Evolutionary conservation across 2,888 invertebrate genomes (phyloP), one percentile per base, ranked within the genome.

Genomic region (Eupithecia pulchellata): DNA sequence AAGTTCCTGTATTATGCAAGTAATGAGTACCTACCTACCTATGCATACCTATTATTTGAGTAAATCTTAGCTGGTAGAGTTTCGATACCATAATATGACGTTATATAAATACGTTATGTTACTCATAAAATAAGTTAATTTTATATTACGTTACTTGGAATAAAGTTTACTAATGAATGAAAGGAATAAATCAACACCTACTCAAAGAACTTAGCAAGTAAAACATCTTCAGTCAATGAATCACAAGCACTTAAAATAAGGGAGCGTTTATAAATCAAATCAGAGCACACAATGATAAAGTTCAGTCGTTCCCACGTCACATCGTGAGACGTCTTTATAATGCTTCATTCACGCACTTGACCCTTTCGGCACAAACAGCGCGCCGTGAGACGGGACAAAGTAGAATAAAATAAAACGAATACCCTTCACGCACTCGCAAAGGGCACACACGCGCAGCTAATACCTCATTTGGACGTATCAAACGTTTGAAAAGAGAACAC

Each of bases 301-400:
- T 73, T 63, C 29, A 39, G 60, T 64, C 29, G 79, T 92, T 93
- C 92, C 90, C 92, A 92, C 91, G 91, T 90, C 89, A 86, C 78
- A 75, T 78, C 74, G 81, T 81, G 84, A 82, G 87, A 89, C 88
- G 88, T 89, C 91, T 92, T 88, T 87, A 91, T 91, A 90, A 86
- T 89, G 85, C 85, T 81, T 81, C 82, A 88, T 89, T 89, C 88
- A 87, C 86, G 78, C 86, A 87, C 90, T 91, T 92, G 92, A 93
- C 92, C 93, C 93, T 91, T 91, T 91, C 89, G 89, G 87, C 80
- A 82, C 80, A 81, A 83, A 42, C 73, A 64, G 58, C 72, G 80
- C 73, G 66, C 62, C 72, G 80, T 85, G 84, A 86, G 86, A 84
- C 84, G 86, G 84, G 83, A 84, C 82, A 86, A 87, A 89, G 88